phyloP scores from a whole-genome alignment of 1,140 invertebrate genomes.

The Globodera rostochiensis region DNA sequence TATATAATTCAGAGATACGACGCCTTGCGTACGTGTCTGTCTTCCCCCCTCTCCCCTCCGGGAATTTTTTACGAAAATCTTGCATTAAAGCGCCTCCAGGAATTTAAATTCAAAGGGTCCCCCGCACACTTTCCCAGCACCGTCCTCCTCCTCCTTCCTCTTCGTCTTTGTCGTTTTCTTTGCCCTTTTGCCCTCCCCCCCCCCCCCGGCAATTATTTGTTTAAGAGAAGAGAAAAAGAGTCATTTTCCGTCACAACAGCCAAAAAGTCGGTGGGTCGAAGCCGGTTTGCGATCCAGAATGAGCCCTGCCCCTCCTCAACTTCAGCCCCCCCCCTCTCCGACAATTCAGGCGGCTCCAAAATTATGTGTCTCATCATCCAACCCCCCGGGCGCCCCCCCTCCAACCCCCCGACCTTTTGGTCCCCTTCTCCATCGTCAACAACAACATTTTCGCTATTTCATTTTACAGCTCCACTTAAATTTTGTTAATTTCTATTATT shows the following conservation, averaged over 20 bases:
- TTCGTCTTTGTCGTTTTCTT: not conserved
- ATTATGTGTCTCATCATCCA: not conserved
- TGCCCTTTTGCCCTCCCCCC: not conserved
- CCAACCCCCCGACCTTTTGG: no score
- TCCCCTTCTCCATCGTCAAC: no score
- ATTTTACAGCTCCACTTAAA: no score
- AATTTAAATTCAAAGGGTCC: not conserved
- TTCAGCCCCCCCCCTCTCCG: not conserved
- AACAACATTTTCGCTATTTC: no score
- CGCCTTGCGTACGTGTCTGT: no score
- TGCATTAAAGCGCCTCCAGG: not conserved
- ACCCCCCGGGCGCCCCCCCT: no score
- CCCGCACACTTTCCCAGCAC: no score
- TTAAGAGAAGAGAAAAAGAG: not conserved
- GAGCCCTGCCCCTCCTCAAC: not conserved
- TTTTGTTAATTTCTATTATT: no score
- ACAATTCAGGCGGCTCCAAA: no score
- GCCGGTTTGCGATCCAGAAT: not conserved
- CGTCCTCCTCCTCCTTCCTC: no score
- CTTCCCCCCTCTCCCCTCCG: no score
- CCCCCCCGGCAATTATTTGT: not conserved
- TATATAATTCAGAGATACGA: no score
- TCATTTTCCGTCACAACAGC: slow-evolving; percentile 2
- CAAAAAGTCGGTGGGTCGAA: not conserved
- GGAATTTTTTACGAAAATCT: not conserved